Evolutionary conservation across 2,888 invertebrate genomes (phyloP).

Genomic region (Erynnis tages): DNA sequence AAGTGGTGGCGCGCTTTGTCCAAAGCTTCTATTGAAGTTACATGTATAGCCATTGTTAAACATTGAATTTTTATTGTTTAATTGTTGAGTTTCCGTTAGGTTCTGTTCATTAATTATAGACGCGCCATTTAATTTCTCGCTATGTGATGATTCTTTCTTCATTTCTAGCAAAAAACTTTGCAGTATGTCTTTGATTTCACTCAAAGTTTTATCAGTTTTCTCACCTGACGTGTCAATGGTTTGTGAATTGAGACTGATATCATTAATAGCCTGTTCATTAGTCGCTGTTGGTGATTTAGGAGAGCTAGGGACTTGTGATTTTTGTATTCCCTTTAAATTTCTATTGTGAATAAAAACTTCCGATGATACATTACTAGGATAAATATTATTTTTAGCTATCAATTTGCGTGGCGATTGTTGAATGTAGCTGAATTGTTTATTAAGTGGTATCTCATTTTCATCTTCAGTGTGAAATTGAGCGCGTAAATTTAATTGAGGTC

Average conservation of each 20-base stretch:
- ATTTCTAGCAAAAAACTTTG: slow-evolving; percentile 67
- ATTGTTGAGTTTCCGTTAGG: slow-evolving; percentile 30
- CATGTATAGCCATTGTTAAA: slow-evolving; percentile 46
- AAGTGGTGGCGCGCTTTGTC: slow-evolving; percentile 43
- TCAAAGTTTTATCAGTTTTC: slow-evolving; percentile 66
- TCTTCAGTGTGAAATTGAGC: slow-evolving; percentile 53
- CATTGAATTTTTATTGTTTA: slow-evolving; percentile 27
- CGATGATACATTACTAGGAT: slow-evolving; percentile 24
- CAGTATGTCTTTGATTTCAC: slow-evolving; percentile 69
- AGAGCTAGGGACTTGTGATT: slow-evolving; percentile 1
- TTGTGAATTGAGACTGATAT: slow-evolving; percentile 49
- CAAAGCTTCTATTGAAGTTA: slow-evolving; percentile 39
- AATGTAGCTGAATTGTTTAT: neutral
- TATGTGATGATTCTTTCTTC: slow-evolving; percentile 58
- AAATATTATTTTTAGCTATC: too few relatives aligned
- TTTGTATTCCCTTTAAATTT: neutral
- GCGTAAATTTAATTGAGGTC: slow-evolving; percentile 63
- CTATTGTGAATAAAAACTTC: slow-evolving; percentile 22
- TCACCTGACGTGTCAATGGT: slow-evolving; percentile 46
- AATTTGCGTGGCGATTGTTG: neutral
- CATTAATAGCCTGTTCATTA: slow-evolving; percentile 42
- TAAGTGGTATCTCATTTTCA: slow-evolving; percentile 38
- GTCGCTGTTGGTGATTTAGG: slow-evolving; percentile 37
- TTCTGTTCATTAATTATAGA: slow-evolving; percentile 35
- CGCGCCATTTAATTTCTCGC: slow-evolving; percentile 45